Conservation (phyloP, 2,113 vertebrate species). For the Pomatostomus ruficeps region DNA sequence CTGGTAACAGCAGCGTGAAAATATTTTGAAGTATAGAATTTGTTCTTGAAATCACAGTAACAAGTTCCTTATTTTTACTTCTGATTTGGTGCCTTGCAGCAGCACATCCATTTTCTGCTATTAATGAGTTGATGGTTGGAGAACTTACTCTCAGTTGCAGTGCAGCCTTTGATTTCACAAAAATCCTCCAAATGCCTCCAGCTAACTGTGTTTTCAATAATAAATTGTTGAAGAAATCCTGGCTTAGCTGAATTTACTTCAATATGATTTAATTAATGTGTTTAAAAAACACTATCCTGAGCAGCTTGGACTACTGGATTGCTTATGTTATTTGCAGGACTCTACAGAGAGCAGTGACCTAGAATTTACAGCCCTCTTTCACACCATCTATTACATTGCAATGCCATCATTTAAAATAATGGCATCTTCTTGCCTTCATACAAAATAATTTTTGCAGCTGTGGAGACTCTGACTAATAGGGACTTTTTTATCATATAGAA, state of each 20-base stretch:
- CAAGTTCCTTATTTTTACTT: background rate
- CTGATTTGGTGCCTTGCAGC: constrained; percentile 51
- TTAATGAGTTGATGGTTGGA: constrained; percentile 53
- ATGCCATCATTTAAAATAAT: constrained; percentile 32
- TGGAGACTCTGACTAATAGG: background rate
- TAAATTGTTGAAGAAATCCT: constrained; percentile 61
- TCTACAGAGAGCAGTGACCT: background rate
- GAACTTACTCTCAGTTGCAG: constrained; percentile 39
- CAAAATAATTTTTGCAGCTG: constrained; percentile 10
- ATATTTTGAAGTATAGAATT: constrained; percentile 1
- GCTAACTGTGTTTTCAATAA: constrained; percentile 66
- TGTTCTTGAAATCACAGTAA: background rate
- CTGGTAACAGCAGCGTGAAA: background rate
- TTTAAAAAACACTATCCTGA: constrained; percentile 29
- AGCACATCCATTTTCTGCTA: constrained; percentile 46
- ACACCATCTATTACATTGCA: background rate
- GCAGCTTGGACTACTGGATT: background rate
- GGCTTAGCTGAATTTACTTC: constrained; percentile 46
- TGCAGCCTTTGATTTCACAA: constrained; percentile 63
- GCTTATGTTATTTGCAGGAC: constrained; percentile 1
- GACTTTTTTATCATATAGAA: constrained; percentile 2
- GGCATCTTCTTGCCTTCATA: background rate
- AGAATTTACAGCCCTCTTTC: constrained; percentile 48
- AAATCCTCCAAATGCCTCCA: constrained; percentile 53
- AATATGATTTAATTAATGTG: constrained; percentile 51